Evolutionary conservation across 2,113 vertebrate genomes (phyloP), one percentile per base, ranked within the genome.

Genomic region (Cyprinodon variegatus): DNA sequence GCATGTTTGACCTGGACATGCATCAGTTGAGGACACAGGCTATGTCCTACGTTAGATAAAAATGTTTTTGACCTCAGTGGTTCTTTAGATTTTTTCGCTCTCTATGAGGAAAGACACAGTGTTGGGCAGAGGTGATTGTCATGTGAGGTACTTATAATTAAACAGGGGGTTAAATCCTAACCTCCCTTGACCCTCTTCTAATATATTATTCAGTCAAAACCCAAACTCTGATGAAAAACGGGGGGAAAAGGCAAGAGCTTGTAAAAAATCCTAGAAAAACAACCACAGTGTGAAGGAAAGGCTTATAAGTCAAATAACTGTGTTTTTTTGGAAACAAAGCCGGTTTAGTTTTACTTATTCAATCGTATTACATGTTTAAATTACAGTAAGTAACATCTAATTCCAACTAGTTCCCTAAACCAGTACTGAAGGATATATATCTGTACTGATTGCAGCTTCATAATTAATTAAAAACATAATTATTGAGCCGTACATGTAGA

Each of bases 71-170:
- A 80, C 46, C 48, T 74, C 22, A n/a, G 79, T 53, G 29, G 60
- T 87, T 83, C 84, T 86, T 86, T 81, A 77, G 69, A 81, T 65
- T 85, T 86, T 57, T 81, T 59, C 68, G 41, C 45, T 29, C 74
- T 60, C 76, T 66, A 53, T 59, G 70, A 79, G 69, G 2, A 14
- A 59, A 82, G 17, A 40, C 75, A 36, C 39, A 83, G 68, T 85
- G 83, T 85, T 86, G 88, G 87, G 67, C 81, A 73, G 68, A 15
- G 4, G 83, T 82, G 90, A 91, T 90, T 65, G 78, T 81, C 43
- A 61, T 78, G 57, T 60, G 64, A 70, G 88, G 79, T 83, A 77
- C 89, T 90, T 85, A 72, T 83, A 78, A 62, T 63, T 36, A 53
- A 60, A 39, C 67, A 74, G 76, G 2, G 36, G 3, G 50, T 88